Base-by-base conservation (phyloP, 2,113 vertebrate genomes). In the Platysteira castanea region DNA sequence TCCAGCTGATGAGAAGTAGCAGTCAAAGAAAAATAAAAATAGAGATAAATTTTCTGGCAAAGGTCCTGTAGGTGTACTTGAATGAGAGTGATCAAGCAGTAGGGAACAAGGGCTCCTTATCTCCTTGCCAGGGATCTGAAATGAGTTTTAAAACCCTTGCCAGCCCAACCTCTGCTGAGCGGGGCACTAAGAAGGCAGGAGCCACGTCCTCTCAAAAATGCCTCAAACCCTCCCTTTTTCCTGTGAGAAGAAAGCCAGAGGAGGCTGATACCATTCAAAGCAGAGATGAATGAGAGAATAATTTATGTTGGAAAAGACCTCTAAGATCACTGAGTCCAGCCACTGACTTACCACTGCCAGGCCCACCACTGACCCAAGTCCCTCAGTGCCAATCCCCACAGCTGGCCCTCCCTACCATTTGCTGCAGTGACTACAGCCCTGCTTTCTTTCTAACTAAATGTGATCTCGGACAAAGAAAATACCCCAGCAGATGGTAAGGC, bases 11-110 rank as follows among this genome's bases (percentile, higher is more conserved):
- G 56, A 79, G 60, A 82, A 21, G 57, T 46, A 91, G 11, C 33
- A 86, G 49, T 69, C 85, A 87, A 95, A 93, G 74, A 82, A 96
- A 90, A 87, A 94, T 31, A 69, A 77, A 89, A 84, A 76, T 11
- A 75, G 22, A 82, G 31, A 49, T 23, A 73, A 52, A 59, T 52
- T 78, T 71, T 15, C 30, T 89, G 39, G 30, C 69, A 60, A 69
- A 71, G 20, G 27, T 90, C 52, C 35, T 89, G 68, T 3, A 8
- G 42, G 76, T 31, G 19, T 41, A n/a, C 11, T 68, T 87, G 82
- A 74, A 74, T 65, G 30, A 80, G 31, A 68, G 19, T 35, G 10
- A 70, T 57, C 23, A 74, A 63, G 30, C 41, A 57, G n/a, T 21
- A 50, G n/a, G n/a, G 39, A 65, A n/a, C 13, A 53, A 87, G 8